phyloP scores from a whole-genome alignment of 2,888 invertebrate genomes.

The Epinotia nisella region DNA sequence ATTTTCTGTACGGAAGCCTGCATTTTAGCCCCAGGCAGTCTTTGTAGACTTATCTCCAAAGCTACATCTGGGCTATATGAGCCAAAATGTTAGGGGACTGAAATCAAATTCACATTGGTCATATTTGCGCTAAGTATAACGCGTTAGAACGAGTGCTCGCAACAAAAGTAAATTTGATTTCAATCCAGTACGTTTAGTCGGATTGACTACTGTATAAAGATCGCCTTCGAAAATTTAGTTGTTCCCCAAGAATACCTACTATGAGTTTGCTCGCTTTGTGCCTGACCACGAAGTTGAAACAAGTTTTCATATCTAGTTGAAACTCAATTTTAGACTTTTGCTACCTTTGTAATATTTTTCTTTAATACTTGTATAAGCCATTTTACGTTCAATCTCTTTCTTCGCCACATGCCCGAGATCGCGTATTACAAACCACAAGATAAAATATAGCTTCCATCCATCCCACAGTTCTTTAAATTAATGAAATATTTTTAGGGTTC shows the following conservation, averaged over 20 bases:
- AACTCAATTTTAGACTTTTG: constrained; percentile 11
- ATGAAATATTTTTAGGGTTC: too few relatives aligned
- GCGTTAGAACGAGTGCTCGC: not conserved
- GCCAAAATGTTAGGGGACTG: too few relatives aligned
- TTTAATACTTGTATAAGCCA: not conserved
- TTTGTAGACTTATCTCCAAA: constrained; percentile 12
- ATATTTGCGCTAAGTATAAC: too few relatives aligned
- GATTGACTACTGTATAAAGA: not conserved
- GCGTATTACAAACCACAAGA: too few relatives aligned
- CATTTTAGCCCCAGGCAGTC: constrained; percentile 4
- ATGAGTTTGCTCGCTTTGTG: constrained; percentile 2
- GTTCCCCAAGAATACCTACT: not conserved
- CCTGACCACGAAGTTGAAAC: constrained; percentile 10
- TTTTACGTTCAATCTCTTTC: too few relatives aligned
- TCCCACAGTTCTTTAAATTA: too few relatives aligned
- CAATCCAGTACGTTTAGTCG: not conserved
- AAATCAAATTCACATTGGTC: too few relatives aligned
- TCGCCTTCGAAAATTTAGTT: constrained; percentile 2
- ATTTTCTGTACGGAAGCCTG: not conserved
- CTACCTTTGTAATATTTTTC: not conserved
- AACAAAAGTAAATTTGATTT: not conserved
- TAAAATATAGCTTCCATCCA: too few relatives aligned
- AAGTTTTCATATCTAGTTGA: not conserved
- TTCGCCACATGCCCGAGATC: too few relatives aligned
- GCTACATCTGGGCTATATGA: not conserved